Evolutionary conservation across 2,888 invertebrate species (phyloP), one percentile per base, ranked within the genome.

Genomic region (Serripes groenlandicus): DNA sequence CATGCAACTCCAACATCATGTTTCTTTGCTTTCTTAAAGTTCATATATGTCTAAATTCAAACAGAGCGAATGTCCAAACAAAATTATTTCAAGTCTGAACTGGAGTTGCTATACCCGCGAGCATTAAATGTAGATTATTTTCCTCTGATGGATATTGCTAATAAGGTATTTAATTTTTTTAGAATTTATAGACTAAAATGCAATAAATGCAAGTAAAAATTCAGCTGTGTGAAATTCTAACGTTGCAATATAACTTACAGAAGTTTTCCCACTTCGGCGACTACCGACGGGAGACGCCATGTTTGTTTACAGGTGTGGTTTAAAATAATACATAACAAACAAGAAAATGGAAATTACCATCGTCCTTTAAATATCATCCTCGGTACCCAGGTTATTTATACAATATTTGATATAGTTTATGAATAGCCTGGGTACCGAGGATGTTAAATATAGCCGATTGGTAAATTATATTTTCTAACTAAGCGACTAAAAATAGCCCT

Each of bases 241-340:
- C 2, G 21, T 3, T 34, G 26, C 21, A 35, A 18, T 60, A 30
- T 28, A 28, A 37, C 75, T n/a, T 75, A 75, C 75, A 35, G 58
- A 75, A 68, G 23, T 35, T 30, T 56, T 75, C 21, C 75, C 56
- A 56, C 56, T 37, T 37, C 66, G 54, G 23, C 66, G 54, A 64
- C 66, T 64, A 28, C 66, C 42, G 15, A 23, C 58, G 2, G 58
- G 68, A 35, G 68, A 66, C 75, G 75, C 75, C 75, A 75, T 75
- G 58, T 58, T 75, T 75, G 75, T 75, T 75, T 75, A 66, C 66
- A 66, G 66, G 42, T 66, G 15, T 42, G 35, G 66, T 66, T 26
- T 42, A 42, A 66, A n/a, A 28, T 30, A 9, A 3, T 21, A 1
- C 3, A 3, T 2, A 21, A 49, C 18, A 42, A 42, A 42, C 42